Percentiles rank a stretch among this genome's conserved stretches.
phyloP scores from a whole-genome alignment of 23 tunicate species.

The Trididemnum nubilum region DNA sequence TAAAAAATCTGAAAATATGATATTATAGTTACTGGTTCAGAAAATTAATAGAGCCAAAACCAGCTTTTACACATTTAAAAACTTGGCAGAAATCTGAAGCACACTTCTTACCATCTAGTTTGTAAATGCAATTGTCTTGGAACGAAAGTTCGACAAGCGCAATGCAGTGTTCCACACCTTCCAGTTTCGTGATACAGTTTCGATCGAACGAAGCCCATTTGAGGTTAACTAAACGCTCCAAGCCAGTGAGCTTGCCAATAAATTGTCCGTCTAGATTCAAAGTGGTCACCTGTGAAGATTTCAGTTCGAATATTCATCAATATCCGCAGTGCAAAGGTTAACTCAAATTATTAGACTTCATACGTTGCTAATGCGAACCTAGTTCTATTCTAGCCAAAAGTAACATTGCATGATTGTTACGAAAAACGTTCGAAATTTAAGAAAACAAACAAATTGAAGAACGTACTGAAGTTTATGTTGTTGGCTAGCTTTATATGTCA shows the following conservation, averaged over 20 bases:
- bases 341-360: too few relatives aligned
- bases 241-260: constrained; percentile 66
- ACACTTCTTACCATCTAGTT: constrained; percentile 95
- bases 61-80: too few relatives aligned
- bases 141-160: constrained; percentile 69
- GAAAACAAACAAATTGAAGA: background rate
- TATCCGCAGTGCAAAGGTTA: background rate
- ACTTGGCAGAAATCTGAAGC: too few relatives aligned
- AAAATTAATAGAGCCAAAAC: too few relatives aligned
- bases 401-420: too few relatives aligned
- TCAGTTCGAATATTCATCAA: background rate
- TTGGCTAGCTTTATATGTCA: background rate
- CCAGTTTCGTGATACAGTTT: constrained; percentile 83
- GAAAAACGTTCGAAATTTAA: too few relatives aligned
- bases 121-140: constrained; percentile 82
- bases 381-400: background rate
- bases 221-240: constrained; percentile 68
- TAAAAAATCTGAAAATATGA: too few relatives aligned
- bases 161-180: constrained; percentile 71
- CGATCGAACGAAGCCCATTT: constrained; percentile 70
- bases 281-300: constrained; percentile 72
- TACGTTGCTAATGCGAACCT: background rate
- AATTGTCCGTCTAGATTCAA: constrained; percentile 87
- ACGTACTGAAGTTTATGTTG: background rate
- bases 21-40: too few relatives aligned